Evolutionary conservation across 2,888 invertebrate genomes (phyloP).

Genomic region (Hipparchia semele): DNA sequence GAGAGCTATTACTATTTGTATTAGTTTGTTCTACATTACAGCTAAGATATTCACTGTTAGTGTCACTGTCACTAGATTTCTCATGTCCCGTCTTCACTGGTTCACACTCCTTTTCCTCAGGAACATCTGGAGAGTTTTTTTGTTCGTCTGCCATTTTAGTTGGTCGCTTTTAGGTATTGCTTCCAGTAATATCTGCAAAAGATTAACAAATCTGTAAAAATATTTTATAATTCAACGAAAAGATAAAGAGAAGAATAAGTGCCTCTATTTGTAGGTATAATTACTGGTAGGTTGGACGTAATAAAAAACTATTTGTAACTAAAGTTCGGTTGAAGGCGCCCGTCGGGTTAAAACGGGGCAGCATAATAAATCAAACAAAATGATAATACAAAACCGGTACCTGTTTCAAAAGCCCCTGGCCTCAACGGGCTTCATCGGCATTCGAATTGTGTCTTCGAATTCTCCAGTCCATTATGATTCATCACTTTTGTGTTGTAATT

Average conservation of each 20-base stretch:
- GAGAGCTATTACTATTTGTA: conserved; percentile 70
- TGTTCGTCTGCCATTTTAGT: conserved; percentile 34
- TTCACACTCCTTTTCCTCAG: conserved; percentile 53
- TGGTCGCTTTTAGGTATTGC: conserved; percentile 31
- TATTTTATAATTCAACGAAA: neutral
- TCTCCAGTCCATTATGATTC: conserved; percentile 70
- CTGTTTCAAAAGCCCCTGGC: conserved; percentile 77
- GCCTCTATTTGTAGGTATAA: neutral
- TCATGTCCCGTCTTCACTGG: conserved; percentile 62
- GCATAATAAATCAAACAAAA: conserved; percentile 79
- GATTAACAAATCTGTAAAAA: neutral
- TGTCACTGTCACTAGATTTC: conserved; percentile 70
- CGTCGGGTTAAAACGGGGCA: conserved; percentile 58
- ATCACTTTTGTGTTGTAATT: conserved; percentile 34
- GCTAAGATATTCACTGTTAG: conserved; percentile 71
- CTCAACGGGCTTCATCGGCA: conserved; percentile 73
- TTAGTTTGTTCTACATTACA: conserved; percentile 72
- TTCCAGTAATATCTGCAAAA: conserved; percentile 64
- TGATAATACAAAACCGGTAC: conserved; percentile 82
- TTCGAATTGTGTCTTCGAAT: conserved; percentile 62
- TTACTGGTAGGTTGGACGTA: neutral
- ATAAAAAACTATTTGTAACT: conserved; percentile 24
- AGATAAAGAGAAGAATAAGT: neutral
- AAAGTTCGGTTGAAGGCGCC: conserved; percentile 51
- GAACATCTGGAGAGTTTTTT: conserved; percentile 43